Base-by-base conservation (phyloP, 2,888 invertebrate genomes). In the Pherbina coryleti region DNA sequence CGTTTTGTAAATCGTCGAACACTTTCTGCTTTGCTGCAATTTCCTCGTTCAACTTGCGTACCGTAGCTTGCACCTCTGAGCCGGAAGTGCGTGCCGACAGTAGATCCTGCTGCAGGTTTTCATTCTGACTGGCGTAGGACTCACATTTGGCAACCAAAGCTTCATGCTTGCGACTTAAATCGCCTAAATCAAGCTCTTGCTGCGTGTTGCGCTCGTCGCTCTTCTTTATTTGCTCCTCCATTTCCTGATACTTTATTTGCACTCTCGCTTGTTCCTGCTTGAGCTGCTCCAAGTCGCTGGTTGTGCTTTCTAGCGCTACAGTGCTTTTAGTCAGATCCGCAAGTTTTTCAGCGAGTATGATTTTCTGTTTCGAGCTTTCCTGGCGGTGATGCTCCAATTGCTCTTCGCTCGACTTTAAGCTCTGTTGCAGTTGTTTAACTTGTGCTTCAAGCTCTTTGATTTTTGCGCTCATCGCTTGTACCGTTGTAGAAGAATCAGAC, bases 81-180 rank as follows among this genome's bases (percentile, higher is more conserved):
- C 28, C 75, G 11, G 62, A 44, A 4, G 79, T 64, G 0, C 84
- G 83, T 0, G 82, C 79, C 88, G 90, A 51, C 8, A 80, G 60
- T 81, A 92, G 91, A 5, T 91, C 92, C 83, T 91, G 91, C 0
- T 85, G 84, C 53, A 84, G 76, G 2, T 79, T 67, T 25, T 83
- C 83, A 44, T 84, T 82, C 57, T 84, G 83, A 2, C 81, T 78
- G 5, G 79, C 73, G 4, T 84, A 76, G 2, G 64, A 66, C 3
- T 85, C 85, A 17, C 84, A 82, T 57, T 86, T 87, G 8, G 51
- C 37, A 2, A 77, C 81, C 17, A 84, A 22, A 5, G 81, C 82
- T 49, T 84, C 85, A 11, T 84, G 76, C 44, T 87, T 85, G 0
- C 84, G 84, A 0, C 76, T 77, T 4, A 84, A 44, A 74, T 86